Percentiles rank a stretch among this genome's conserved stretches.
Conservation (phyloP, 2,888 invertebrate genomes). For the Aromia moschata region DNA sequence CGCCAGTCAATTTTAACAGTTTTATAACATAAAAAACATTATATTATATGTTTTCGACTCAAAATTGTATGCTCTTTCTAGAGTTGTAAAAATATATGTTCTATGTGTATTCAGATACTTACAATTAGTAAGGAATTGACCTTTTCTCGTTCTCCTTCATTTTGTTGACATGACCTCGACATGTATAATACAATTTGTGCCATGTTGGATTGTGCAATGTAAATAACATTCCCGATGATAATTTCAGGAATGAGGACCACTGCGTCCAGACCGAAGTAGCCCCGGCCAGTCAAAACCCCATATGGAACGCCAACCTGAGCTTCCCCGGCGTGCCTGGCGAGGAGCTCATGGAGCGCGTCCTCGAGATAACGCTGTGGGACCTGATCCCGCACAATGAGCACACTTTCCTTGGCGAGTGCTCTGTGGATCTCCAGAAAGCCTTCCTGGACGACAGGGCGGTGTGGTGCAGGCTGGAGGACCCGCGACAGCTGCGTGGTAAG, state of each 20-base stretch:
- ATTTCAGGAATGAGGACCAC: constrained; percentile 74
- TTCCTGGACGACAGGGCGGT: constrained; percentile 88
- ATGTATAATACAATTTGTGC: no score
- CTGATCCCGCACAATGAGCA: constrained; percentile 84
- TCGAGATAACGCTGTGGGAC: constrained; percentile 91
- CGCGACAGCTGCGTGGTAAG: constrained; percentile 74
- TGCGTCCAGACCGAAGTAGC: constrained; percentile 86
- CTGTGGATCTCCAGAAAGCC: constrained; percentile 82
- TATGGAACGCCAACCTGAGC: constrained; percentile 91
- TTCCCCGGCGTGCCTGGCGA: constrained; percentile 84
- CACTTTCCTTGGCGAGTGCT: constrained; percentile 82
- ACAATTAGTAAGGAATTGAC: no score
- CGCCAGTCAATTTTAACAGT: no score
- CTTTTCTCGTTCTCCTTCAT: no score
- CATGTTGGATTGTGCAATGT: no score
- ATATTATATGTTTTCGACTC: no score
- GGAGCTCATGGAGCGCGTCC: constrained; percentile 78
- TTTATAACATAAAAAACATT: no score
- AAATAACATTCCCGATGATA: neutral
- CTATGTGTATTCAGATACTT: no score
- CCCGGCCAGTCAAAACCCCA: constrained; percentile 86
- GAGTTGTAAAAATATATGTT: no score
- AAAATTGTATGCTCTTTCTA: no score
- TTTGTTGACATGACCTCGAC: no score
- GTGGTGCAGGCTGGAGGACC: constrained; percentile 90